phyloP scores from a whole-genome alignment of 2,113 vertebrate species.

The Bombycilla garrulus region DNA sequence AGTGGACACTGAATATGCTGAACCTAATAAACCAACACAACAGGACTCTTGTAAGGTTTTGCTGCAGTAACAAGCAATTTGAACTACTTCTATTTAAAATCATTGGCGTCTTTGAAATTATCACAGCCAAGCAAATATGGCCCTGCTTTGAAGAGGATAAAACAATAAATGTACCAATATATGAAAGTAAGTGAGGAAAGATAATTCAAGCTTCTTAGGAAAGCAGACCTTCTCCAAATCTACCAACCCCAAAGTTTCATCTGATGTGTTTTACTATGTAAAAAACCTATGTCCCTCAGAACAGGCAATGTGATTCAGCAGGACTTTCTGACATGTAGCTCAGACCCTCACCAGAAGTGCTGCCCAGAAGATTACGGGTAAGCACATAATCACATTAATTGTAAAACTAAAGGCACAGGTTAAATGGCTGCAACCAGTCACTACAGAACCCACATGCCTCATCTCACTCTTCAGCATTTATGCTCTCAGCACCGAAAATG shows the following conservation, averaged over 20 bases:
- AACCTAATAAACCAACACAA: not conserved
- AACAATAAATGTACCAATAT: not conserved
- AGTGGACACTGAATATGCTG: not conserved
- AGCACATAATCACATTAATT: not conserved
- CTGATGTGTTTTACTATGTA: not conserved
- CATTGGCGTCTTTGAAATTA: not conserved
- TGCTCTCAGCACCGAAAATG: not conserved
- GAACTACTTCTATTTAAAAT: not conserved
- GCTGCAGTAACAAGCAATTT: not conserved
- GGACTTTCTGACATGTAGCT: not conserved
- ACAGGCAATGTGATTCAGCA: not conserved
- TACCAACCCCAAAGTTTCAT: not conserved
- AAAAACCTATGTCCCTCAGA: not conserved
- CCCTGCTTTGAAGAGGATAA: not conserved
- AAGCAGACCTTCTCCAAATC: not conserved
- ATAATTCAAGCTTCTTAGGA: not conserved
- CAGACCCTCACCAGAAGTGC: not conserved
- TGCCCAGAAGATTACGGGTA: not conserved
- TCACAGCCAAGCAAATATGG: not conserved
- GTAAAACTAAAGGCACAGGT: not conserved
- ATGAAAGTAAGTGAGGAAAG: not conserved
- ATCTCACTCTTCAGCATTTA: not conserved
- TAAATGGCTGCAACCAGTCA: not conserved
- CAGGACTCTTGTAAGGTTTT: not conserved
- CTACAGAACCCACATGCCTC: not conserved